These are phyloP conservation scores for Noctua fimbriata DNA, from an alignment of 2,888 invertebrate genomes.

Conservation along the genomic window DNA sequence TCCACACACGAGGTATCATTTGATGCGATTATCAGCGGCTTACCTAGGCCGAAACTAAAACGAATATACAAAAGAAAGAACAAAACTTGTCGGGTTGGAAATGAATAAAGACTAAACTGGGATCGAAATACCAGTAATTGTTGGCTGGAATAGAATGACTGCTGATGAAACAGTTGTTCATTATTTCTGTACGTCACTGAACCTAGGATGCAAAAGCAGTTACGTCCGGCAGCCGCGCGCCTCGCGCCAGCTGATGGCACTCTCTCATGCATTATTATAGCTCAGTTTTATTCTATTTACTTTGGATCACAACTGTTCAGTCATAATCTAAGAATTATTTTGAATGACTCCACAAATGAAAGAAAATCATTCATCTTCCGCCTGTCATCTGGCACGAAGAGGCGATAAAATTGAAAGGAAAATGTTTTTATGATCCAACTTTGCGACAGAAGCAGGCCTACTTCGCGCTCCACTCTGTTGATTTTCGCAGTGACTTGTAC, in stretches of 20 bases:
- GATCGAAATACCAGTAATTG: background rate
- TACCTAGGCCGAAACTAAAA: background rate
- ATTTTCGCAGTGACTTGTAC: too few species aligned
- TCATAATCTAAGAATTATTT: background rate
- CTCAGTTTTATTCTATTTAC: background rate
- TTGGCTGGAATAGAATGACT: background rate
- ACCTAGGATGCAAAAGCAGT: too few species aligned
- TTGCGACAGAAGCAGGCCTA: background rate
- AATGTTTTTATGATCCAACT: background rate
- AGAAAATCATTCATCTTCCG: conserved; percentile 22
- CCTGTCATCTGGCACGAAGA: conserved; percentile 21
- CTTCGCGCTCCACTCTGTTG: background rate
- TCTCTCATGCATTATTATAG: background rate
- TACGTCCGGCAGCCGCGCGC: background rate
- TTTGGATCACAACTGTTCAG: background rate
- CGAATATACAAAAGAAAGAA: background rate
- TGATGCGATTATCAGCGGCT: background rate
- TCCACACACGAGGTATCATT: background rate
- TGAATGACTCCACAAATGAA: conserved; percentile 11
- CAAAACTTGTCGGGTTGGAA: background rate
- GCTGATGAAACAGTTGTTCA: background rate
- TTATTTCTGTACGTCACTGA: background rate
- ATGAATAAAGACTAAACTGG: background rate
- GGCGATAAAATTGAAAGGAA: conserved; percentile 7
- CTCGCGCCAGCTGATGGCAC: background rate